Conservation (phyloP, 2,113 vertebrate genomes). For the Hemicordylus capensis region DNA sequence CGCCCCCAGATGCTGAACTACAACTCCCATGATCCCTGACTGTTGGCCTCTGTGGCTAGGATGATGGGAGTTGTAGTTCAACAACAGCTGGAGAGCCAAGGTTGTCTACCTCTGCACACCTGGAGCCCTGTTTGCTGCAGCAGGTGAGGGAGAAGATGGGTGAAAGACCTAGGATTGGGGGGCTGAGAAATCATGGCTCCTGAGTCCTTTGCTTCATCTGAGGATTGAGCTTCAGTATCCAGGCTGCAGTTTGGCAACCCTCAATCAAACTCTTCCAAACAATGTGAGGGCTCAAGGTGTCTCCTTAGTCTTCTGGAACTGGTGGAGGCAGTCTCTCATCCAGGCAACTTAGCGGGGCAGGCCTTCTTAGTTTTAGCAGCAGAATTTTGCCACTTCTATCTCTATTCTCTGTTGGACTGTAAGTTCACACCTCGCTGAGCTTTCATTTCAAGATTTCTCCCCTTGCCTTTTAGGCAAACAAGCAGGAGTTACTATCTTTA, state of each 20-base stretch:
- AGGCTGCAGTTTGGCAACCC: background rate
- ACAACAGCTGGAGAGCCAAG: too few species aligned
- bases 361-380: background rate
- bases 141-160: background rate
- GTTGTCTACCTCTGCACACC: too few species aligned
- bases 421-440: background rate
- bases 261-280: background rate
- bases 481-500: background rate
- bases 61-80: too few species aligned
- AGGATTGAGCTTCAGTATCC: background rate
- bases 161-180: background rate
- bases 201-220: too few species aligned
- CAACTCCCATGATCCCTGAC: too few species aligned
- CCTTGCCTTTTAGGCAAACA: background rate
- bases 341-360: background rate
- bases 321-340: background rate
- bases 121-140: too few species aligned
- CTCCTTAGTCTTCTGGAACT: background rate
- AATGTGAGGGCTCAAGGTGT: too few species aligned
- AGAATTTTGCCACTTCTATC: background rate
- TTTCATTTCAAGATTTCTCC: background rate
- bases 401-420: background rate
- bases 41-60: too few species aligned
- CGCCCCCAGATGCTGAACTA: too few species aligned
- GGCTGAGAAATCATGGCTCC: background rate